Evolutionary conservation across 1,140 invertebrate genomes (phyloP).

Genomic region (Drosophila nebulosa): DNA sequence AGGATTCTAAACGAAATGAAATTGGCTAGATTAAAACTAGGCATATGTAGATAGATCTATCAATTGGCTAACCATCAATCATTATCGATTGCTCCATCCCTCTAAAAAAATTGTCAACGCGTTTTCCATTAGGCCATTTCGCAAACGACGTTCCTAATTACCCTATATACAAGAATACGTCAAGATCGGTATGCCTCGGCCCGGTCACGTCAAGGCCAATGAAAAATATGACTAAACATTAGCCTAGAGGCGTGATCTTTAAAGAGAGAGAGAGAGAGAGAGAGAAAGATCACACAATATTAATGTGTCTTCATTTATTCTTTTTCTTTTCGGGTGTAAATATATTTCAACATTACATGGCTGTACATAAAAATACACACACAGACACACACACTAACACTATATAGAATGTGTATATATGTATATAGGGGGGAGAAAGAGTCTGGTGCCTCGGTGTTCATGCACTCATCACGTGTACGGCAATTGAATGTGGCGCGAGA

Average conservation of each 20-base stretch:
- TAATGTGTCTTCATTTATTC: neutral
- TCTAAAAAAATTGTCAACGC: conserved; percentile 1
- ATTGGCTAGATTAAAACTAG: no score
- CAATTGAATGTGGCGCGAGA: conserved; percentile 19
- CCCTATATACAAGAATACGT: conserved; percentile 11
- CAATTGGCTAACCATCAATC: conserved; percentile 11
- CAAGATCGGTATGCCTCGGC: conserved; percentile 32
- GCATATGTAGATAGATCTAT: no score
- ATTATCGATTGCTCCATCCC: neutral
- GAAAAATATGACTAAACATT: conserved; percentile 42
- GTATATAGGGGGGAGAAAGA: conserved; percentile 34
- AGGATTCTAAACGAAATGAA: no score
- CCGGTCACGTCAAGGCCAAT: conserved; percentile 64
- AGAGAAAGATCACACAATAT: conserved; percentile 4
- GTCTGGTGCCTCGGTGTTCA: conserved; percentile 29
- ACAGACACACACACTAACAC: conserved; percentile 24
- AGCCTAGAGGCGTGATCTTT: conserved; percentile 47
- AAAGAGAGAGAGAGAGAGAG: conserved; percentile 6
- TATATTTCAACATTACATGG: conserved; percentile 58
- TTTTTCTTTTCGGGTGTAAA: conserved; percentile 54
- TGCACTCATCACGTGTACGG: conserved; percentile 54
- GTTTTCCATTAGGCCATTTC: conserved; percentile 16
- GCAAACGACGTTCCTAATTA: conserved; percentile 47
- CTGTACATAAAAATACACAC: neutral
- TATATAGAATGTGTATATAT: conserved; percentile 11